A percentile compares a stretch with the other conserved stretches of the same genome.
Conservation (phyloP, 2,113 vertebrate species). For the Oncorhynchus masou region DNA sequence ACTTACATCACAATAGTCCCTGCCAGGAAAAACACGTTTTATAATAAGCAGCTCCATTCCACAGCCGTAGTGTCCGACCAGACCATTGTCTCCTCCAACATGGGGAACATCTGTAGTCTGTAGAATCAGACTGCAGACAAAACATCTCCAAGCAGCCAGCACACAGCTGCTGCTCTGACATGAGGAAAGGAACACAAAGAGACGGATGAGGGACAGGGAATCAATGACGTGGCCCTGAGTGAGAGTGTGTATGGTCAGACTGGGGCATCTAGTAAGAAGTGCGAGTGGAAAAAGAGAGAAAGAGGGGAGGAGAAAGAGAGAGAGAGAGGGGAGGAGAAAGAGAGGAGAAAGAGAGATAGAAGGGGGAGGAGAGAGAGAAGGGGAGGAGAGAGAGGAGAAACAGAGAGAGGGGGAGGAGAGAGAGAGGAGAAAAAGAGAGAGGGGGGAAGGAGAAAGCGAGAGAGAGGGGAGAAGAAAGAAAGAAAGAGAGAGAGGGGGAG, state of each 20-base stretch:
- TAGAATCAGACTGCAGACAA: neutral
- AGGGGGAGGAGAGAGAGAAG: neutral
- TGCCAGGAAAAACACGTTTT: neutral
- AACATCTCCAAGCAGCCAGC: neutral
- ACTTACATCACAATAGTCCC: neutral
- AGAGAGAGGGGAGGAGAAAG: no score
- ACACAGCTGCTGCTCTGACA: neutral
- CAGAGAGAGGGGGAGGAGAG: no score
- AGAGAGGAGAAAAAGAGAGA: no score
- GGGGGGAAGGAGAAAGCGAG: no score
- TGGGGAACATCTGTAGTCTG: neutral
- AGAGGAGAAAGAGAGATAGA: no score
- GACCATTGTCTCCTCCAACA: neutral
- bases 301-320: neutral
- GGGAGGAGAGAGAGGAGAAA: neutral
- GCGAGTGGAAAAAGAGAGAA: neutral
- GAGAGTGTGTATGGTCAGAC: neutral
- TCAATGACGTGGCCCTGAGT: neutral
- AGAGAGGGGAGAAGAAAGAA: no score
- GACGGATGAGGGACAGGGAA: neutral
- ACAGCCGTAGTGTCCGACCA: neutral
- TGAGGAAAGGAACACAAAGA: neutral
- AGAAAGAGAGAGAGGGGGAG: neutral
- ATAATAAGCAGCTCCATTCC: neutral
- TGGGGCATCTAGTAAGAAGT: neutral